Evolutionary conservation across 2,888 invertebrate species (phyloP).

Genomic region (Mimumesa dahlbomi): DNA sequence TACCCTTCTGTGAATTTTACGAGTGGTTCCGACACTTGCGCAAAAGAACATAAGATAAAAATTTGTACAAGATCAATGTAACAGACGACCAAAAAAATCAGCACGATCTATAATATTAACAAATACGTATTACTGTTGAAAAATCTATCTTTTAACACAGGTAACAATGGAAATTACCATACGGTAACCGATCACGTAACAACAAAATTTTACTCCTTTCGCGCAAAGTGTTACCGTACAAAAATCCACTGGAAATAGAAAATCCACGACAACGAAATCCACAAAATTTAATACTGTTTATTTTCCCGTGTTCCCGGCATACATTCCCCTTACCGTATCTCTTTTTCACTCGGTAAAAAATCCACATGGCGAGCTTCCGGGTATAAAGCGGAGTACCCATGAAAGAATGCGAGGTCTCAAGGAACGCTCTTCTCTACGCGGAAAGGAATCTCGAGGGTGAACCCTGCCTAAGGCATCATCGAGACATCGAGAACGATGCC

Average conservation of each 20-base stretch:
- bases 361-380: constrained; percentile 67
- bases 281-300: constrained; percentile 10
- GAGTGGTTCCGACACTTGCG: background rate
- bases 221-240: too few relatives aligned
- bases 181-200: too few relatives aligned
- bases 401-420: constrained; percentile 73
- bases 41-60: background rate
- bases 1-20: background rate
- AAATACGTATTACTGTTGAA: too few relatives aligned
- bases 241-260: too few relatives aligned
- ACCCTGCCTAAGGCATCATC: constrained; percentile 61
- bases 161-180: too few relatives aligned
- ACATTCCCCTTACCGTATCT: constrained; percentile 14
- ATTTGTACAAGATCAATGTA: too few relatives aligned
- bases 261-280: too few relatives aligned
- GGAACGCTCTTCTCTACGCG: constrained; percentile 69
- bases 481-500: constrained; percentile 60
- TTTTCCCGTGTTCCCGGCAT: constrained; percentile 2
- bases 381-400: constrained; percentile 66
- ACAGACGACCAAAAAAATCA: too few relatives aligned
- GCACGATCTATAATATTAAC: too few relatives aligned
- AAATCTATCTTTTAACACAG: too few relatives aligned
- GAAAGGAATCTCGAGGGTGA: constrained; percentile 77
- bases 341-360: constrained; percentile 36
- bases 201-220: too few relatives aligned